These are phyloP conservation scores for Chrysogorgia sp. DNA, from an alignment of 92 coral and sea anemone genomes.

Conservation along the genomic window DNA sequence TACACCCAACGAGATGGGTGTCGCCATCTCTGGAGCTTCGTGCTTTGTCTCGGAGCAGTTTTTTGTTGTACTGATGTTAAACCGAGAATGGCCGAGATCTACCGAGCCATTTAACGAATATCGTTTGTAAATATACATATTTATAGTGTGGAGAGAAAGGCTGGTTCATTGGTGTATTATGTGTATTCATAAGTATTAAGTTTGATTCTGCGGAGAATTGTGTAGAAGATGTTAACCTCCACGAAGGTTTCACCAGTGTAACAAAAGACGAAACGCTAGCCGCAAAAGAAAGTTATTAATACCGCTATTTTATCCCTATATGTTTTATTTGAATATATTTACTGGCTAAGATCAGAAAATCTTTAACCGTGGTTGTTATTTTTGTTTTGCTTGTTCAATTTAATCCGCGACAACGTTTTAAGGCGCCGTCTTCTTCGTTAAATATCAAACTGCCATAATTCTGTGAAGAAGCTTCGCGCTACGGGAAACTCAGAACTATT, in stretches of 20 bases:
- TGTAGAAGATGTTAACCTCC: neutral
- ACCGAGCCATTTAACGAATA: neutral
- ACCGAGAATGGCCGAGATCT: neutral
- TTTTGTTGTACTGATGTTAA: neutral
- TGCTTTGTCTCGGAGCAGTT: neutral
- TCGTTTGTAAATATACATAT: slow-evolving; percentile 25
- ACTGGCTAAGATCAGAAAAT: slow-evolving; percentile 41
- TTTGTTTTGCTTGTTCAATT: slow-evolving; percentile 13
- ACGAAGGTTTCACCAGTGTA: too few species aligned
- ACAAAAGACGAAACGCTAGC: neutral
- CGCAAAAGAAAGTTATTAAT: slow-evolving; percentile 1
- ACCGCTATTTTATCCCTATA: slow-evolving; percentile 18
- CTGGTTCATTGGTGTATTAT: neutral
- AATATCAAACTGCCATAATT: neutral
- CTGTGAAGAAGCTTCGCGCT: neutral
- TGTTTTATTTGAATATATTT: slow-evolving; percentile 28
- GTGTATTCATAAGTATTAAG: neutral
- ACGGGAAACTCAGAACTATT: neutral
- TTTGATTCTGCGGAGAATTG: neutral
- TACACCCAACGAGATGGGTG: too few species aligned
- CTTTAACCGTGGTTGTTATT: slow-evolving; percentile 43
- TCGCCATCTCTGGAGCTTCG: slow-evolving; percentile 20
- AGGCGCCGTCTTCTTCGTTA: slow-evolving; percentile 7
- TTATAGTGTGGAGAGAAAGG: slow-evolving; percentile 45
- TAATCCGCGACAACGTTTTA: neutral